A percentile compares a stretch with the other conserved stretches of the same genome.
Conservation (phyloP, 2,113 vertebrate genomes). For the Struthidea cinerea region DNA sequence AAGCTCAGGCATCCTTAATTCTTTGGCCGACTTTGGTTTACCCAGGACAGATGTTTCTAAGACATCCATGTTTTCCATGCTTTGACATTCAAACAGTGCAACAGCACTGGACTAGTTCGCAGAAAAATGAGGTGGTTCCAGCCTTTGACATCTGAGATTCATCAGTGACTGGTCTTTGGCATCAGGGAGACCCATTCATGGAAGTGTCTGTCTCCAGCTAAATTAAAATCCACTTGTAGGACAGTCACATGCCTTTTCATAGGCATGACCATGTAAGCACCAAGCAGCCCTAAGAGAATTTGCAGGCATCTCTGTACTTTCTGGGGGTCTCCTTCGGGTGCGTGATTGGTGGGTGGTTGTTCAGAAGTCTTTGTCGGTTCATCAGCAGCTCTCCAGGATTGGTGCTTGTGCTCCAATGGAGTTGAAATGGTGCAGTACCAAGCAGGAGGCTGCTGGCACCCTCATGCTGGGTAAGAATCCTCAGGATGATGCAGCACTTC, state of each 20-base stretch:
- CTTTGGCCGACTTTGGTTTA: not conserved
- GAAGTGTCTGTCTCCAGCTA: not conserved
- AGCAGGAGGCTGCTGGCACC: not conserved
- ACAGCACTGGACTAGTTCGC: not conserved
- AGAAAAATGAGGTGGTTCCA: not conserved
- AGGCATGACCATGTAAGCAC: not conserved
- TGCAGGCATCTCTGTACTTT: not conserved
- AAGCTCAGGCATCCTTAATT: not conserved
- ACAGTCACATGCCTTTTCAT: not conserved
- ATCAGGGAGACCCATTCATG: not conserved
- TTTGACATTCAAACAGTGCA: not conserved
- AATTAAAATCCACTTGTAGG: not conserved
- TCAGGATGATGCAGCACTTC: not conserved
- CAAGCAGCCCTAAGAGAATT: not conserved
- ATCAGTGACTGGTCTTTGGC: not conserved
- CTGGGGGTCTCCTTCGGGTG: not conserved
- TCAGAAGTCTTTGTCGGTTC: not conserved
- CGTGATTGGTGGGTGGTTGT: rapidly evolving
- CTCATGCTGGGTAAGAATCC: not conserved
- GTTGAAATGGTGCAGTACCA: not conserved
- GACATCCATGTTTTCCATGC: not conserved
- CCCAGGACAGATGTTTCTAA: not conserved
- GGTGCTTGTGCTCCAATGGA: not conserved
- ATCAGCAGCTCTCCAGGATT: not conserved
- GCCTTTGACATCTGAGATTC: not conserved